These are phyloP conservation scores for Noturus placidus DNA, from an alignment of 2,113 vertebrate species.

Conservation along the genomic window DNA sequence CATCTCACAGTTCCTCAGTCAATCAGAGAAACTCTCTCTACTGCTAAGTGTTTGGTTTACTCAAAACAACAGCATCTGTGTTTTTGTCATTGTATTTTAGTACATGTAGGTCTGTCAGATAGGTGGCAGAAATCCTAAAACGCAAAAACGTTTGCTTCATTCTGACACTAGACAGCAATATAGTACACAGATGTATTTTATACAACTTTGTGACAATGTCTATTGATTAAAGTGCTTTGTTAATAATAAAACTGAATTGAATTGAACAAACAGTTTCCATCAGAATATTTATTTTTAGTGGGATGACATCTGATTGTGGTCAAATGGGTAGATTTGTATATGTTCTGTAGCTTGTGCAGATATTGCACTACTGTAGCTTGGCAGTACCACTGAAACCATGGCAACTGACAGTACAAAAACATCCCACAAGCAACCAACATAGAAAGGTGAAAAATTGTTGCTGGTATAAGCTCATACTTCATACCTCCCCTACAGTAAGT, in stretches of 20 bases:
- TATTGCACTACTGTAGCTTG: not conserved
- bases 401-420: not conserved
- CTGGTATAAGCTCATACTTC: not conserved
- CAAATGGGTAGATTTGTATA: not conserved
- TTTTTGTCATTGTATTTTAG: not conserved
- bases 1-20: not conserved
- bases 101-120: not conserved
- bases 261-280: not conserved
- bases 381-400: not conserved
- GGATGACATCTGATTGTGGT: not conserved
- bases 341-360: not conserved
- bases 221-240: not conserved
- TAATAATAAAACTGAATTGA: not conserved
- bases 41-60: not conserved
- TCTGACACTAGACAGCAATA: not conserved
- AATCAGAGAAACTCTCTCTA: not conserved
- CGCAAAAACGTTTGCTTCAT: not conserved
- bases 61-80: not conserved
- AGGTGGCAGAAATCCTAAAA: not conserved
- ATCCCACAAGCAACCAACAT: too few relatives aligned
- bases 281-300: not conserved
- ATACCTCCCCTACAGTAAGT: not conserved
- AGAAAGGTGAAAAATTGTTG: not conserved
- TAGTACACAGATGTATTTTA: not conserved
- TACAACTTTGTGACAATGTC: not conserved